A percentile compares a stretch with the other conserved stretches of the same genome.
These are phyloP conservation scores for Trichosurus vulpecula DNA, from an alignment of 2,797 vertebrate species.

Conservation along the genomic window DNA sequence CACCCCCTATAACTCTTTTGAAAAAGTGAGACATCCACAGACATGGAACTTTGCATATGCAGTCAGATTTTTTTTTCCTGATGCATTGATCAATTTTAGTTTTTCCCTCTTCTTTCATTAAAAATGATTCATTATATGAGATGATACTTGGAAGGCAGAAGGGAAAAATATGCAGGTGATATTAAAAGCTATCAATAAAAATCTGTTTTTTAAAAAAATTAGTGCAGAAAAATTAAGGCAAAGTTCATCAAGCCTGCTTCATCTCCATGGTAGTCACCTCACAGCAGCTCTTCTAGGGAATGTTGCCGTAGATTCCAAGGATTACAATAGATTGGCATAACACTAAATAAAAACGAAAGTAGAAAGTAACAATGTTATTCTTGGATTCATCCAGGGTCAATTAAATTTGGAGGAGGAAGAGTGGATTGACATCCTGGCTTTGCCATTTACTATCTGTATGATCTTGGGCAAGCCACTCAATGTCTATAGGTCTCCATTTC, in stretches of 20 bases:
- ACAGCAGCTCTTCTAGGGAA: neutral
- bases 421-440: neutral
- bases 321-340: neutral
- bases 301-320: neutral
- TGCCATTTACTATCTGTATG: neutral
- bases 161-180: neutral
- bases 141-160: neutral
- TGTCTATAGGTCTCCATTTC: neutral
- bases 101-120: neutral
- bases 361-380: neutral
- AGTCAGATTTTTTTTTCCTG: neutral
- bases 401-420: conserved; percentile 22
- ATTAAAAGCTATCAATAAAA: neutral
- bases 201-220: neutral
- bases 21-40: neutral
- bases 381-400: conserved; percentile 21
- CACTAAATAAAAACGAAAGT: neutral
- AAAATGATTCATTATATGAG: neutral
- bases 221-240: neutral
- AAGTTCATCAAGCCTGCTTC: neutral
- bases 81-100: neutral
- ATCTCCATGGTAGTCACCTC: neutral
- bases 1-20: neutral
- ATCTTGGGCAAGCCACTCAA: neutral
- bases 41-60: neutral